Conservation (phyloP, 2,113 vertebrate species). For the Dicentrarchus labrax region DNA sequence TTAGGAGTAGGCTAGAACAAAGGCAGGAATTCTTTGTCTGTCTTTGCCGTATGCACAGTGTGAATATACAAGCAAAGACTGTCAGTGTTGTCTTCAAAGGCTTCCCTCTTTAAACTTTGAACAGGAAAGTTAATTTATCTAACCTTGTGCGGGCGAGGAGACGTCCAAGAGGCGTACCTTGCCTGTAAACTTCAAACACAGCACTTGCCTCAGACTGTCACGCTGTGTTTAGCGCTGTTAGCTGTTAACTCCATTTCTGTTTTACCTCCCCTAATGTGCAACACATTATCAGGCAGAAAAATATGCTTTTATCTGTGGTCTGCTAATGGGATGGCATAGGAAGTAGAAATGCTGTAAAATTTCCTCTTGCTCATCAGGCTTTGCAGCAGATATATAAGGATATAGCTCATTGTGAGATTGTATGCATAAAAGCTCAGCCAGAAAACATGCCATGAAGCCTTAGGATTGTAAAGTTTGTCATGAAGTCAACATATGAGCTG, state of each 20-base stretch:
- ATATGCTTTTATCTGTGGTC: background rate
- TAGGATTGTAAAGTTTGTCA: background rate
- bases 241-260: constrained; percentile 32
- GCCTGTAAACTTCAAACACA: constrained; percentile 25
- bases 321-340: constrained; percentile 18
- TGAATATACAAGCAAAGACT: background rate
- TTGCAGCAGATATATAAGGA: background rate
- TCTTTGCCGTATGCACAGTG: no score
- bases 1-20: background rate
- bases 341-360: constrained; percentile 23
- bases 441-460: background rate
- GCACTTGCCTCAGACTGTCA: constrained; percentile 37
- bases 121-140: background rate
- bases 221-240: constrained; percentile 37
- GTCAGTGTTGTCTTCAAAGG: background rate
- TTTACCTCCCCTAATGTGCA: constrained; percentile 35
- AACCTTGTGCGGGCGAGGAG: background rate
- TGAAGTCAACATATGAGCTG: background rate
- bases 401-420: background rate
- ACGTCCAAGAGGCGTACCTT: background rate
- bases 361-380: background rate
- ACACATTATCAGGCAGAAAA: constrained; percentile 27
- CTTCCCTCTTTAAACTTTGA: constrained; percentile 17
- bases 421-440: background rate
- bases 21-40: no score